Evolutionary conservation across 2,888 invertebrate genomes (phyloP), one percentile per base, ranked within the genome.

Genomic region (Petrolisthes manimaculis): DNA sequence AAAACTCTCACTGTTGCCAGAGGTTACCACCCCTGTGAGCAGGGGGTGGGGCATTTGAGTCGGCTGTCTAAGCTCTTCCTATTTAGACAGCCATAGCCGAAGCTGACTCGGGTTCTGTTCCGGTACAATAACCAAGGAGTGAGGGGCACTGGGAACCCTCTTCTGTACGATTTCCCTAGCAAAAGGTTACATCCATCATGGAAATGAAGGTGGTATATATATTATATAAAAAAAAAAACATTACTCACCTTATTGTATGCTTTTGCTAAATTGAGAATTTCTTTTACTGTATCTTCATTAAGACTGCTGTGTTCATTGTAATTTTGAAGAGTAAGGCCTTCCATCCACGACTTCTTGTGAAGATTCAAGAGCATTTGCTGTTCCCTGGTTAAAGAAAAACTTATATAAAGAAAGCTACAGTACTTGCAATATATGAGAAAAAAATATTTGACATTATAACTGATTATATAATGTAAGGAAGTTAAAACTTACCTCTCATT

Each of bases 311-410:
- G 99, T 91, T 97, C 97, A 91, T 96, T 95, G 93, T 98, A 99
- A 93, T 98, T 97, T 83, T 97, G 96, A 91, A 99, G 94, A 67
- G 96, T 97, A 4, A 98, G 95, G 18, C 98, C 98, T 93, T 98
- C 98, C 96, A 98, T 24, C 98, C 98, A 99, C 0, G 98, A 98
- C 93, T 99, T 98, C 94, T 99, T 99, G 94, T 99, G 98, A 91
- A 99, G 94, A 94, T 99, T 99, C 89, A 99, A 94, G 90, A 99
- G 94, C 99, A 99, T 99, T 94, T 99, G 99, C 93, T 99, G 99
- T 93, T 99, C 99, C 81, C 88, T 88, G 88, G 53, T 67, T 14
- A 54, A 37, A 55, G 56, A 14, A 67, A 69, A 24, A 37, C 24
- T 55, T n/a, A 77, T 14, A 18, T 79, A 61, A 61, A 18, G 1